Evolutionary conservation across 2,113 vertebrate species (phyloP).

Genomic region (Zosterops lateralis): DNA sequence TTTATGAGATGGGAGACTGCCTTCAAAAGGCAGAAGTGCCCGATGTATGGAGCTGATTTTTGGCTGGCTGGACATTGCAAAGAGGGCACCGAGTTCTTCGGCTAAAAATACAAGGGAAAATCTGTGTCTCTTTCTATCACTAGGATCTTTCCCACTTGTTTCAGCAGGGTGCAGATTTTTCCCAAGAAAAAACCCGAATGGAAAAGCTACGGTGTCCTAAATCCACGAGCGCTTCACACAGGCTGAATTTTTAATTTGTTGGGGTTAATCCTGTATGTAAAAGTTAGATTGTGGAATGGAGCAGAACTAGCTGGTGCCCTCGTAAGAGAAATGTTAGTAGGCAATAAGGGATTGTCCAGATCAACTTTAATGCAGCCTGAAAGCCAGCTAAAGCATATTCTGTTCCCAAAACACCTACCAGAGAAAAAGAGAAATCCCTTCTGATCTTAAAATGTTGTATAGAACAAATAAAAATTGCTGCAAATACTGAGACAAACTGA

Average conservation of each 20-base stretch:
- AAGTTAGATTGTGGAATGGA: neutral
- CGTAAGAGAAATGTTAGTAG: neutral
- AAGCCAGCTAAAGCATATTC: neutral
- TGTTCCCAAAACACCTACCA: neutral
- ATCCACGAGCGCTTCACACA: neutral
- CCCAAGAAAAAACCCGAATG: accelerated
- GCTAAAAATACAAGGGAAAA: neutral
- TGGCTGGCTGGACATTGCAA: neutral
- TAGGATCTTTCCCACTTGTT: neutral
- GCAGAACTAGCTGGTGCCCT: neutral
- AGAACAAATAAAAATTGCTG: neutral
- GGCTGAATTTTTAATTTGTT: neutral
- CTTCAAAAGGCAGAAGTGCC: neutral
- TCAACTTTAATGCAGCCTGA: neutral
- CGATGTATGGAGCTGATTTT: neutral
- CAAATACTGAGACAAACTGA: neutral
- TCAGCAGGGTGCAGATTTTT: neutral
- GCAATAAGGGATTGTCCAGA: neutral
- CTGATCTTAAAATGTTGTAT: neutral
- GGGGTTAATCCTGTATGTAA: neutral
- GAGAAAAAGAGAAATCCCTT: neutral
- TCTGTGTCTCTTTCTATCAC: accelerated
- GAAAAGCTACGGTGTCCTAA: neutral
- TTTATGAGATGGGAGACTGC: conserved; percentile 8
- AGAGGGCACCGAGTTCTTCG: neutral